Evolutionary conservation across 2,113 vertebrate species (phyloP), one percentile per base, ranked within the genome.

Genomic region (Leucoraja erinaceus): DNA sequence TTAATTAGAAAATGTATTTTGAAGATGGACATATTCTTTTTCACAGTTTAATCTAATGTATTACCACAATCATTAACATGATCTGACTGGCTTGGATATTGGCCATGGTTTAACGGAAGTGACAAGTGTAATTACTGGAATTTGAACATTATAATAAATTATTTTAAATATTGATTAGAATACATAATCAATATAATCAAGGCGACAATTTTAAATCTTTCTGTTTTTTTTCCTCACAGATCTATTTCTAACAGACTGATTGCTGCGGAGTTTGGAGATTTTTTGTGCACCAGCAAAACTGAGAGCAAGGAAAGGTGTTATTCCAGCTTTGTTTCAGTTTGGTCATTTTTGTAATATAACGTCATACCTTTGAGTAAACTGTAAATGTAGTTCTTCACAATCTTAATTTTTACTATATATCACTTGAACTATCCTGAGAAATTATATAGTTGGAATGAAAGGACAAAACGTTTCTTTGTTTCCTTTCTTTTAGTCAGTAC

Each of bases 181-280:
- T 56, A 25, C 25, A 28, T 83, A 79, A 47, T 1, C 16, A 83
- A 83, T 4, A 8, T 54, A 14, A 84, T 56, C 10, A 54, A 86
- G 25, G 81, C 61, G 28, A 86, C 28, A n/a, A 59, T 5, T 86
- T 66, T 68, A 68, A 90, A 38, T 38, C 20, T 66, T 33, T 20
- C 63, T 22, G 70, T 91, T 91, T 90, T 72, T 61, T 10, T 47
- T 47, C 25, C 56, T 0, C 38, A 5, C 94, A 99, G 98, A 94
- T 96, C 96, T 93, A 94, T 97, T 90, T 95, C 94, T 93, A 97
- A 96, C 63, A 96, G 96, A 61, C 94, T 99, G 77, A 93, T 98
- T 93, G 97, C 97, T 2, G 90, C 99, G 84, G 96, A 98, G 94
- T 97, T 98, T 94, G 97, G 96, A 93, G 95, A 95, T 94, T 95